Conservation (phyloP, 2,888 invertebrate genomes). For the Cinara cedri region DNA sequence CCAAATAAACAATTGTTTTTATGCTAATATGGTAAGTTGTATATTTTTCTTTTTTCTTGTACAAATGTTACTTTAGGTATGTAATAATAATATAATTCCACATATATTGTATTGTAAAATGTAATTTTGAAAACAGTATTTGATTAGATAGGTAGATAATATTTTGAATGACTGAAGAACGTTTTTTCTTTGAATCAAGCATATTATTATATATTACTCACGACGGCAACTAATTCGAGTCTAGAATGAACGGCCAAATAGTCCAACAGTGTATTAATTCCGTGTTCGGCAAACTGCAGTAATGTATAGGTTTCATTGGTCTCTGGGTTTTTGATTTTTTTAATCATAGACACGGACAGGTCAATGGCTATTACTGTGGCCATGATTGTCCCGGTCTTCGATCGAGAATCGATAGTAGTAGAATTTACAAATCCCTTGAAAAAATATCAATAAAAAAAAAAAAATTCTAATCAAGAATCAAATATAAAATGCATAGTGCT, state of each 20-base stretch:
- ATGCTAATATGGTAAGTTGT: no score
- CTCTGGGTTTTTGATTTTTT: conserved; percentile 67
- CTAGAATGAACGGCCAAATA: conserved; percentile 71
- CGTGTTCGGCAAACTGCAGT: conserved; percentile 71
- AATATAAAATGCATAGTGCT: no score
- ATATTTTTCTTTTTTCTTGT: no score
- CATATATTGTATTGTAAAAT: no score
- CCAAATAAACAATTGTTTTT: no score
- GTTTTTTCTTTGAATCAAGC: neutral
- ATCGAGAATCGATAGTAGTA: no score
- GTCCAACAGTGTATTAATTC: conserved; percentile 72
- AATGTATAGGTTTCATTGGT: conserved; percentile 66
- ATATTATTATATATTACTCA: no score
- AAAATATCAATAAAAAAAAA: neutral
- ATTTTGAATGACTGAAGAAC: no score
- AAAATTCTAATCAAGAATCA: neutral
- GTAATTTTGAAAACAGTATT: no score
- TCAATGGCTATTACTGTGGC: conserved; percentile 76
- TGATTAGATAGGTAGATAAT: no score
- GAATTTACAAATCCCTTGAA: neutral
- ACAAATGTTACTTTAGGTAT: no score
- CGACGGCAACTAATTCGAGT: conserved; percentile 76
- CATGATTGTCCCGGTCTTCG: conserved; percentile 66
- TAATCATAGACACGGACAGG: conserved; percentile 75
- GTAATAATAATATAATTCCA: no score